Evolutionary conservation across 1,140 invertebrate species (phyloP).

Genomic region (Polyergus mexicanus): DNA sequence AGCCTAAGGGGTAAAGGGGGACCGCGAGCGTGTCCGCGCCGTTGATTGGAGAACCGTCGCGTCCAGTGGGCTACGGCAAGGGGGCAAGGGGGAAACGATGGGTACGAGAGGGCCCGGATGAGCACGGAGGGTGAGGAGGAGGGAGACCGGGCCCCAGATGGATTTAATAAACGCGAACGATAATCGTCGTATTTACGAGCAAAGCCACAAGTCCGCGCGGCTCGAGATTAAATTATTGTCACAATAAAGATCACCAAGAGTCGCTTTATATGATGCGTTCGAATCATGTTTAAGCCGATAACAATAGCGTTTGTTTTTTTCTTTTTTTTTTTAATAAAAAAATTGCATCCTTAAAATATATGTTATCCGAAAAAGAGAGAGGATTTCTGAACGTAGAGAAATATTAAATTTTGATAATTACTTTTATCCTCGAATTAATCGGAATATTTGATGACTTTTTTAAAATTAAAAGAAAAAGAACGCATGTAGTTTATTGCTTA

Average conservation of each 20-base stretch:
- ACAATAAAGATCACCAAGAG: conserved; percentile 78
- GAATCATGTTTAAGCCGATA: background rate
- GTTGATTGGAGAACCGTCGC: conserved; percentile 66
- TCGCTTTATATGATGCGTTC: background rate
- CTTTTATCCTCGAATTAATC: background rate
- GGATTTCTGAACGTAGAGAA: background rate
- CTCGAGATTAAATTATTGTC: conserved; percentile 84
- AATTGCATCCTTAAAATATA: background rate
- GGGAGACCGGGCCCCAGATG: conserved; percentile 69
- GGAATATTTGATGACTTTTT: background rate
- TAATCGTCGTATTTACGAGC: conserved; percentile 75
- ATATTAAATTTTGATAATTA: background rate
- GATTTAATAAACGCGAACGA: conserved; percentile 81
- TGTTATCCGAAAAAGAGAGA: background rate
- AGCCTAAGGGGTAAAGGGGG: conserved; percentile 66
- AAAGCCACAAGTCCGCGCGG: conserved; percentile 62
- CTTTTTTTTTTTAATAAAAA: background rate
- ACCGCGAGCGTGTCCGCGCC: conserved; percentile 45
- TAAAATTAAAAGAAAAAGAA: background rate
- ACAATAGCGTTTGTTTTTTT: background rate
- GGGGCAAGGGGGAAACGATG: conserved; percentile 66
- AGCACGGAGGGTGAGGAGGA: conserved; percentile 38
- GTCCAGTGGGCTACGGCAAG: conserved; percentile 46
- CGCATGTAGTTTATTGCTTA: background rate
- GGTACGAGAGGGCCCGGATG: conserved; percentile 64